Evolutionary conservation across 92 coral and sea anemone species (phyloP).

Genomic region (Pocillopora grandis): DNA sequence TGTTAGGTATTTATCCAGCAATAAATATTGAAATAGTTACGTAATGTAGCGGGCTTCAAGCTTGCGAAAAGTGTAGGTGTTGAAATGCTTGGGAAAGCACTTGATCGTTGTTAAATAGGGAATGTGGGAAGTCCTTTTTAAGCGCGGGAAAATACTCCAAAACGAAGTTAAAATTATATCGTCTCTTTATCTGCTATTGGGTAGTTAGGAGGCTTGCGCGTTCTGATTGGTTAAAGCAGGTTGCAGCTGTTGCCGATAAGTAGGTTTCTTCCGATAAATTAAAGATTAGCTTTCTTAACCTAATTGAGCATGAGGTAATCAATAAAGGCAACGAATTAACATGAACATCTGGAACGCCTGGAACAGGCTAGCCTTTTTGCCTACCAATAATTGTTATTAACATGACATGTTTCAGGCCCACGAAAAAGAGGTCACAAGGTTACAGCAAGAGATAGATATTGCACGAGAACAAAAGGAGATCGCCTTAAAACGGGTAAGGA

Average conservation of each 20-base stretch:
- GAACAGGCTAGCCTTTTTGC: background rate
- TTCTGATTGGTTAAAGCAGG: too few relatives aligned
- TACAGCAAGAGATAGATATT: constrained; percentile 77
- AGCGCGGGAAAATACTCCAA: background rate
- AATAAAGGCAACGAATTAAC: too few relatives aligned
- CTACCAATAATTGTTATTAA: background rate
- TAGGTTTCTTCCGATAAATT: too few relatives aligned
- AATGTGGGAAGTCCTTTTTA: background rate
- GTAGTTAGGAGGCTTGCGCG: too few relatives aligned
- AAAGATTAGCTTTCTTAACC: too few relatives aligned
- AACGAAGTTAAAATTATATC: background rate
- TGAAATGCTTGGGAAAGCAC: background rate
- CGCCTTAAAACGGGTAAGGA: constrained; percentile 76
- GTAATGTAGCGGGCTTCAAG: too few relatives aligned
- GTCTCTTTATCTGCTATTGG: too few relatives aligned
- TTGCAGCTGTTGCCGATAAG: too few relatives aligned
- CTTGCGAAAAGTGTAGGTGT: background rate
- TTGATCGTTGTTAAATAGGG: background rate
- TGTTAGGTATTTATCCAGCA: background rate
- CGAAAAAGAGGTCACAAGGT: constrained; percentile 69
- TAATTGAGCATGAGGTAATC: too few relatives aligned
- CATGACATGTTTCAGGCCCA: constrained; percentile 52
- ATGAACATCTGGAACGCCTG: too few relatives aligned
- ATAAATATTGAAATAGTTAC: too few relatives aligned
- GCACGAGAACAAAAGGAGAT: constrained; percentile 81